Evolutionary conservation across 2,888 invertebrate genomes (phyloP), one percentile per base, ranked within the genome.

Genomic region (Phlogophora meticulosa): DNA sequence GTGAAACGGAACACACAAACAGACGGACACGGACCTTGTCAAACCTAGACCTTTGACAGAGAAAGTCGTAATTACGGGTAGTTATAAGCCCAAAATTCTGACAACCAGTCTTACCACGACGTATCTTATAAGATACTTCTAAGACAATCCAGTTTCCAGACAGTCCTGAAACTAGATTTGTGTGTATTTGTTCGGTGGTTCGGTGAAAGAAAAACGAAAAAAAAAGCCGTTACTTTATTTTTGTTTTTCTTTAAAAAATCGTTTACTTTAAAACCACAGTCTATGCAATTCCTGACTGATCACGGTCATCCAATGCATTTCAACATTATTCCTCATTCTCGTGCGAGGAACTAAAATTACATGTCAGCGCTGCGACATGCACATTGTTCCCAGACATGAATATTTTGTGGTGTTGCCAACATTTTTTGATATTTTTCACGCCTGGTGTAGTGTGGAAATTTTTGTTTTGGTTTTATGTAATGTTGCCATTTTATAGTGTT

Each of bases 261-360:
- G n/a, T 28, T 28, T 28, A 57, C 13, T 17, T 34, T 22, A 17
- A 56, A 56, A 36, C 11, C 4, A 1, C 5, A n/a, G 13, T 20
- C 7, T 13, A 24, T 52, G 10, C 17, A 42, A 28, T 38, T 22
- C 32, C 38, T 28, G 43, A 58, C 46, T 40, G 11, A 70, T 74
- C 40, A 13, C 15, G 46, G 45, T 65, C 69, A 67, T 70, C 73
- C 64, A 36, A 80, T 80, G 66, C 70, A 72, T 76, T 76, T 49
- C 22, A 57, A 66, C 58, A 76, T 80, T 82, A 76, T 80, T 76
- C 59, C 56, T 60, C 75, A 61, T 69, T 17, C 61, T 74, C 80
- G 32, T 49, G 40, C 58, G 45, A 88, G 85, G 83, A 90, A 87
- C 88, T 89, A 84, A 88, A 90, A 91, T 91, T 89, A 89, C 89